phyloP scores from a whole-genome alignment of 2,797 vertebrate species.

The Bovichtus diacanthus region DNA sequence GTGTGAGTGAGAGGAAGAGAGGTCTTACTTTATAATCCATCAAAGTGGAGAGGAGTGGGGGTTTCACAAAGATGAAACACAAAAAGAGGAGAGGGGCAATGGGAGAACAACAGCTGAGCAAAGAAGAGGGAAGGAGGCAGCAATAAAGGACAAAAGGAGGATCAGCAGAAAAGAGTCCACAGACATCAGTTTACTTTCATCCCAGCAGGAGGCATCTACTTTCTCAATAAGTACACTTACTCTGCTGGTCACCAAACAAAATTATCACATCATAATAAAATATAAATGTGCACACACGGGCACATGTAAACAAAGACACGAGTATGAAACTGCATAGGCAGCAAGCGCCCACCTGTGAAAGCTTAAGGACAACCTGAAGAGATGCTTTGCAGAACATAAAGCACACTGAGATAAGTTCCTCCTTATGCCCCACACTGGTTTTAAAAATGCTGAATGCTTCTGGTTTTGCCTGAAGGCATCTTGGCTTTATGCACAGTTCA shows the following conservation, averaged over 20 bases:
- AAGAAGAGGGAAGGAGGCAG: conserved; percentile 31
- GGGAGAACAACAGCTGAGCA: conserved; percentile 36
- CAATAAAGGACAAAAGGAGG: conserved; percentile 52
- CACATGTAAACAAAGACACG: conserved; percentile 38
- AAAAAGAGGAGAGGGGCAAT: neutral
- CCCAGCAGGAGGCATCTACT: conserved; percentile 40
- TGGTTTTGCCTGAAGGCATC: conserved; percentile 42
- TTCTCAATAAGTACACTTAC: conserved; percentile 24
- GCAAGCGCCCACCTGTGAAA: conserved; percentile 25
- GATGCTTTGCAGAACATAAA: conserved; percentile 33
- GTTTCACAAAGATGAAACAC: conserved; percentile 21
- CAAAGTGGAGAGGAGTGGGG: conserved; percentile 23
- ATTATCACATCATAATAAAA: conserved; percentile 19
- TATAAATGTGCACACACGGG: conserved; percentile 13
- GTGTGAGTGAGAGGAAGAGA: conserved; percentile 37
- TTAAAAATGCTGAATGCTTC: conserved; percentile 39
- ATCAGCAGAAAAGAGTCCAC: conserved; percentile 42
- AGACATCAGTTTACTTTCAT: conserved; percentile 59
- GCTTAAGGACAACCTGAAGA: conserved; percentile 36
- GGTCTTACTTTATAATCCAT: conserved; percentile 48
- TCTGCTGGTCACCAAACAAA: conserved; percentile 21
- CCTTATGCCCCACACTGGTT: conserved; percentile 13
- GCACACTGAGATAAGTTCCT: conserved; percentile 22
- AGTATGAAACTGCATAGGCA: conserved; percentile 26
- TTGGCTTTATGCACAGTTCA: conserved; percentile 41